These are phyloP conservation scores for Pseudopipra pipra DNA, from an alignment of 2,113 vertebrate genomes.

Conservation along the genomic window DNA sequence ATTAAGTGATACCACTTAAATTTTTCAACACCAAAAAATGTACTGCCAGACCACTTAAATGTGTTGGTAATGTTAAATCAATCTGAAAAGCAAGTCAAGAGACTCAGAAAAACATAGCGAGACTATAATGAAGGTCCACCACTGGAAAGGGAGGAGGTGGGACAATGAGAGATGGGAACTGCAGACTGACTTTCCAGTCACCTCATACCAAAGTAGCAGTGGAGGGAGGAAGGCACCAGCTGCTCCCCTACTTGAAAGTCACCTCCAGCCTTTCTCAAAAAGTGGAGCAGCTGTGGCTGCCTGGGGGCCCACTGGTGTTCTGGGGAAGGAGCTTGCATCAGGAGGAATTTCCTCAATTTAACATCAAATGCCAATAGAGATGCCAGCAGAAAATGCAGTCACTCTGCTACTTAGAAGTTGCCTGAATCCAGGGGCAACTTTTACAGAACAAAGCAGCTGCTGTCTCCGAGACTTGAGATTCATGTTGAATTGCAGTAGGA, in stretches of 20 bases:
- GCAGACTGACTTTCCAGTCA: neutral
- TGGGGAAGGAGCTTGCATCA: neutral
- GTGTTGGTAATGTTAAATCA: neutral
- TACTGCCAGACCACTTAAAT: neutral
- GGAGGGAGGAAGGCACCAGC: neutral
- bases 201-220: neutral
- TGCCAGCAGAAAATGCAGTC: neutral
- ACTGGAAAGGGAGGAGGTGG: neutral
- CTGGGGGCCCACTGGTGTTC: neutral
- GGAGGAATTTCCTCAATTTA: conserved; percentile 4
- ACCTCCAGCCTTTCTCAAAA: neutral
- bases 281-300: conserved; percentile 14
- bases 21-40: neutral
- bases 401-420: neutral
- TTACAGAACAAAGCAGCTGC: neutral
- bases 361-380: neutral
- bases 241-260: conserved; percentile 2
- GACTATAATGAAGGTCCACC: neutral
- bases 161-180: neutral
- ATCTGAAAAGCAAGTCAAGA: neutral
- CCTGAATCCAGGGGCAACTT: conserved; percentile 1
- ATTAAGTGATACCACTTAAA: neutral
- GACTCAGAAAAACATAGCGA: neutral
- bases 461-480: neutral
- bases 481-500: neutral